Conservation (phyloP, 2,888 invertebrate genomes). For the Drymonia ruficornis region DNA sequence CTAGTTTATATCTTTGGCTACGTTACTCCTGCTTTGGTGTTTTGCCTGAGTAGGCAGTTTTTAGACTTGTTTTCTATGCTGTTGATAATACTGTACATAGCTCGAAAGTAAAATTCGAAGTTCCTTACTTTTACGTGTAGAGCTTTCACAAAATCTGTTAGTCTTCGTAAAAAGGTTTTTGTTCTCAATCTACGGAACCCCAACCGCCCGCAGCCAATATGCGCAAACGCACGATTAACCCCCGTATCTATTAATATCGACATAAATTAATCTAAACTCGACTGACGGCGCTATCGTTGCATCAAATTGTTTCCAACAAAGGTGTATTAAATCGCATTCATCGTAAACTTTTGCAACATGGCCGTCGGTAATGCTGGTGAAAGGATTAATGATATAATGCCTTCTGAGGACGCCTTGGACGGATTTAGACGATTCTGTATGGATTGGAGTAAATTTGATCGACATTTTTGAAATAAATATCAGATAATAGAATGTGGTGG, state of each 20-base stretch:
- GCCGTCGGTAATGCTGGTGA: constrained; percentile 31
- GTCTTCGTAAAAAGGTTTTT: neutral
- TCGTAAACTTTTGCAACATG: constrained; percentile 33
- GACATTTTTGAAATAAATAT: too few species aligned
- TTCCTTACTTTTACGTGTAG: too few species aligned
- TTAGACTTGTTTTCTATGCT: too few species aligned
- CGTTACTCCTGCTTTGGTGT: too few species aligned
- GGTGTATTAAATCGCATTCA: constrained; percentile 36
- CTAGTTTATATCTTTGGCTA: too few species aligned
- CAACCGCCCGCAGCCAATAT: constrained; percentile 6
- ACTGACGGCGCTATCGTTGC: constrained; percentile 29
- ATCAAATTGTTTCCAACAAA: constrained; percentile 32
- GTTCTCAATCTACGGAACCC: constrained; percentile 17
- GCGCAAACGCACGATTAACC: constrained; percentile 29
- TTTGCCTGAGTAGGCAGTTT: too few species aligned
- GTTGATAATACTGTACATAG: too few species aligned
- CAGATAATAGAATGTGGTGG: too few species aligned
- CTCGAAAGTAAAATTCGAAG: too few species aligned
- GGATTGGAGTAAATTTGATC: neutral
- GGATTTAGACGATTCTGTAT: neutral
- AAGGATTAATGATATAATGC: constrained; percentile 38
- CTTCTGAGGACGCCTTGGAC: constrained; percentile 3
- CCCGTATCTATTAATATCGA: constrained; percentile 32
- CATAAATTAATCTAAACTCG: constrained; percentile 40
- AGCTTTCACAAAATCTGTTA: too few species aligned